Evolutionary conservation across 2,113 vertebrate genomes (phyloP).

Genomic region (Amazona vittata): DNA sequence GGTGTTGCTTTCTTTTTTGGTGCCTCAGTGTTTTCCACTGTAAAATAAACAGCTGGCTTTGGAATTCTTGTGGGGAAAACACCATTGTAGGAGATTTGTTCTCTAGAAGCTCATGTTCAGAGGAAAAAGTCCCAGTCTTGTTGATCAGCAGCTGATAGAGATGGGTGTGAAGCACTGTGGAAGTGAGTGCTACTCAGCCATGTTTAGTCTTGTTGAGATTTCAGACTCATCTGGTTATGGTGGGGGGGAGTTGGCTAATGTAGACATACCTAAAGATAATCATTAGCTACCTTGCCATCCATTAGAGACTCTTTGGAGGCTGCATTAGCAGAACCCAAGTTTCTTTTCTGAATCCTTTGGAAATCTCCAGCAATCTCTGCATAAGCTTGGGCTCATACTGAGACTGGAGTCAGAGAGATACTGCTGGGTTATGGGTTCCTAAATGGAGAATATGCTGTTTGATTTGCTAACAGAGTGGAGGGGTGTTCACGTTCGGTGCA

Average conservation of each 20-base stretch:
- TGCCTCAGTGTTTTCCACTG: not conserved
- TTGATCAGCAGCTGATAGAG: not conserved
- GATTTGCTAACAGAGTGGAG: constrained; percentile 82
- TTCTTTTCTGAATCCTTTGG: not conserved
- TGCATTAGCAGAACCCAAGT: not conserved
- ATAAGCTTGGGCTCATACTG: not conserved
- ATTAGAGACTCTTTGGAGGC: not conserved
- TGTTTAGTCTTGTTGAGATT: not conserved
- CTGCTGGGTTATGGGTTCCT: constrained; percentile 21
- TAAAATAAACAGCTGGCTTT: not conserved
- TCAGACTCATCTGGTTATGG: not conserved
- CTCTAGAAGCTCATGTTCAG: not conserved
- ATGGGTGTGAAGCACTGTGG: not conserved
- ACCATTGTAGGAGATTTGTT: not conserved
- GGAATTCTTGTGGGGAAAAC: not conserved
- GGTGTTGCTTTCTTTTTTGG: not conserved
- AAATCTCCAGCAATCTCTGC: not conserved
- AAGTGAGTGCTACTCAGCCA: not conserved
- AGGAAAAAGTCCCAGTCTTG: not conserved
- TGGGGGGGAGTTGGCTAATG: not conserved
- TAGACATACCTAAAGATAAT: not conserved
- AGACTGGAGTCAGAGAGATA: not conserved
- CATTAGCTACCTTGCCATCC: not conserved
- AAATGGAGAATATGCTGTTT: constrained; percentile 58
- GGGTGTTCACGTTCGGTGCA: constrained; percentile 90